Conservation (phyloP, 2,797 vertebrate species). For the Linurgus olivaceus region DNA sequence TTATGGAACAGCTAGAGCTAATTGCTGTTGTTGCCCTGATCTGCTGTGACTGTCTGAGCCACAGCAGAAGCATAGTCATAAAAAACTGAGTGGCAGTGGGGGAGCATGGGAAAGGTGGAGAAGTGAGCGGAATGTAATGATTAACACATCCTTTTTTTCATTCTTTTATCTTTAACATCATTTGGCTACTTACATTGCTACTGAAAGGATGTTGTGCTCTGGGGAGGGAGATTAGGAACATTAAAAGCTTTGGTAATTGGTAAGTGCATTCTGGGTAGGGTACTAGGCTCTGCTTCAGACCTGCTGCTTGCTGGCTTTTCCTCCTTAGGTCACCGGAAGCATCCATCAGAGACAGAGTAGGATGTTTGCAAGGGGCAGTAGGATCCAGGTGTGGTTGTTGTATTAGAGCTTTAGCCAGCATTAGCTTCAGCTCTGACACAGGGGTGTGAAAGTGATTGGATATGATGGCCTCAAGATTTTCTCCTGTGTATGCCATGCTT, state of each 20-base stretch:
- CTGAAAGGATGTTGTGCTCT: neutral
- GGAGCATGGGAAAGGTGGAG: neutral
- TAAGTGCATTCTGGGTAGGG: neutral
- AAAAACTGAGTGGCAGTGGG: neutral
- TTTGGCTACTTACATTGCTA: neutral
- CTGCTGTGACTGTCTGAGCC: neutral
- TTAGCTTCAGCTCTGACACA: neutral
- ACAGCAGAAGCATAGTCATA: neutral
- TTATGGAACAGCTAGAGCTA: neutral
- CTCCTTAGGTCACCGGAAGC: neutral
- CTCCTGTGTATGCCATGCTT: neutral
- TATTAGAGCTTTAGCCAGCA: neutral
- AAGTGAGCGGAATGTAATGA: neutral
- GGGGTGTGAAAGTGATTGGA: neutral
- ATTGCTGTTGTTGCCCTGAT: neutral
- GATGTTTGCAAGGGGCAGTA: neutral
- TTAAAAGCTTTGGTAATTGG: neutral
- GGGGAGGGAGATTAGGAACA: neutral
- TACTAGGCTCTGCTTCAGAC: neutral
- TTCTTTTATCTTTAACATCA: neutral
- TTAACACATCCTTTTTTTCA: neutral
- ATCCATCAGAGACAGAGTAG: neutral
- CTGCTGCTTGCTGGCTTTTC: neutral
- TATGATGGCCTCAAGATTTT: neutral
- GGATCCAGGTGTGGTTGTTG: neutral